phyloP scores from a whole-genome alignment of 2,113 vertebrate species.

The Tonatia bakeri region DNA sequence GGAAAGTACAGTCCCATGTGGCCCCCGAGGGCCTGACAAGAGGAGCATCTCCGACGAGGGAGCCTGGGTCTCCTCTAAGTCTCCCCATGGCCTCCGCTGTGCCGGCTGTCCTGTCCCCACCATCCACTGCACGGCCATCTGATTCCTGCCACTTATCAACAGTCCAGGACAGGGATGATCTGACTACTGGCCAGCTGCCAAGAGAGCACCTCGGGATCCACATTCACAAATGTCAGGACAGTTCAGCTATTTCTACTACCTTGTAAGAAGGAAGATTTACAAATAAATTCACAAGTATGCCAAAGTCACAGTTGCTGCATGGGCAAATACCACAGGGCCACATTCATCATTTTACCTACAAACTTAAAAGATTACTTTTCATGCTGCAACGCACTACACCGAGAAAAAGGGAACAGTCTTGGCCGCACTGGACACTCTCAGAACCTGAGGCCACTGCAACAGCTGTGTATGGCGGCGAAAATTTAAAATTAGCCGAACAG shows the following conservation, averaged over 20 bases:
- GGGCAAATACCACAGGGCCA: neutral
- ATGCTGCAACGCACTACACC: neutral
- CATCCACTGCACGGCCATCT: neutral
- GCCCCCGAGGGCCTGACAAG: neutral
- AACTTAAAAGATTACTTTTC: neutral
- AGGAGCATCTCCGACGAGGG: fast-evolving
- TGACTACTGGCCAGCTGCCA: conserved; percentile 41
- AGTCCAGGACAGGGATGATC: neutral
- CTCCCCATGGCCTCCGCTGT: neutral
- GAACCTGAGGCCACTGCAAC: neutral
- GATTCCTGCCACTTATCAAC: conserved; percentile 11
- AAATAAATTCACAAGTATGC: neutral
- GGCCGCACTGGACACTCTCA: neutral
- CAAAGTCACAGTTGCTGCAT: neutral
- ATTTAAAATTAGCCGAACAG: conserved; percentile 23
- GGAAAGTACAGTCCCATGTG: neutral
- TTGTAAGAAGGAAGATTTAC: conserved; percentile 33
- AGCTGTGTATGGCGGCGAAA: neutral
- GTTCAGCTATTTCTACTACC: neutral
- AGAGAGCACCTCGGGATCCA: neutral
- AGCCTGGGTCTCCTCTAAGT: neutral
- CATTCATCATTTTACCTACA: neutral
- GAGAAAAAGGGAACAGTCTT: neutral
- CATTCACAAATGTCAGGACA: conserved; percentile 34
- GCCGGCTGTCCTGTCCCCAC: neutral